Evolutionary conservation across 2,797 vertebrate genomes (phyloP).

Genomic region (Lagorchestes hirsutus): DNA sequence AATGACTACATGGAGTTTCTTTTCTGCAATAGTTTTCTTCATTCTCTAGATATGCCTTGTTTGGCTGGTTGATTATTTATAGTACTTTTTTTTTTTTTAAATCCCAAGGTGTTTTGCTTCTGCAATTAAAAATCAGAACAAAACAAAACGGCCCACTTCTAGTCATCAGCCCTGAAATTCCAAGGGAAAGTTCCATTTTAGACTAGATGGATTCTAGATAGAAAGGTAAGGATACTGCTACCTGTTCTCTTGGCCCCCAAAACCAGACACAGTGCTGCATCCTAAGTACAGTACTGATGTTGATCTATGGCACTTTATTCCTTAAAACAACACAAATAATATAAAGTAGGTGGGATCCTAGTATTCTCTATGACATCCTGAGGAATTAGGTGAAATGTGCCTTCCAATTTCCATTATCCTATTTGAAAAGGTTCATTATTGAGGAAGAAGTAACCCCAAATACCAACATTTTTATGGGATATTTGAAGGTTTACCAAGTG

Average conservation of each 20-base stretch:
- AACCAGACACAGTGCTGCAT: not conserved
- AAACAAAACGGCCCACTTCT: not conserved
- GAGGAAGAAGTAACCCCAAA: not conserved
- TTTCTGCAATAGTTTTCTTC: not conserved
- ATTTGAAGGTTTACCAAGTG: not conserved
- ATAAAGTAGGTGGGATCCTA: not conserved
- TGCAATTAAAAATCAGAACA: not conserved
- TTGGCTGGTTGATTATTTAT: not conserved
- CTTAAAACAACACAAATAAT: not conserved
- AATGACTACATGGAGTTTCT: not conserved
- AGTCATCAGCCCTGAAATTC: not conserved
- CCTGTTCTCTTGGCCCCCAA: not conserved
- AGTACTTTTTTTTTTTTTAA: not conserved
- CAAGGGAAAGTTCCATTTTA: not conserved
- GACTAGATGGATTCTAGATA: not conserved
- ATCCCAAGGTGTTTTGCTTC: not conserved
- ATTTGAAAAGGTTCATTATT: not conserved
- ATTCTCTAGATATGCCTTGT: not conserved
- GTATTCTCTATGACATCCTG: not conserved
- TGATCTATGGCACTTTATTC: not conserved
- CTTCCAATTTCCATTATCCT: not conserved
- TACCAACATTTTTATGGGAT: not conserved
- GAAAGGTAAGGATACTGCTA: not conserved
- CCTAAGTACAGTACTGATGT: not conserved
- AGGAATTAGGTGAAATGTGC: not conserved